A percentile compares a stretch with the other conserved stretches of the same genome.
Evolutionary conservation across 2,113 vertebrate species (phyloP).

Genomic region (Austrofundulus limnaeus): DNA sequence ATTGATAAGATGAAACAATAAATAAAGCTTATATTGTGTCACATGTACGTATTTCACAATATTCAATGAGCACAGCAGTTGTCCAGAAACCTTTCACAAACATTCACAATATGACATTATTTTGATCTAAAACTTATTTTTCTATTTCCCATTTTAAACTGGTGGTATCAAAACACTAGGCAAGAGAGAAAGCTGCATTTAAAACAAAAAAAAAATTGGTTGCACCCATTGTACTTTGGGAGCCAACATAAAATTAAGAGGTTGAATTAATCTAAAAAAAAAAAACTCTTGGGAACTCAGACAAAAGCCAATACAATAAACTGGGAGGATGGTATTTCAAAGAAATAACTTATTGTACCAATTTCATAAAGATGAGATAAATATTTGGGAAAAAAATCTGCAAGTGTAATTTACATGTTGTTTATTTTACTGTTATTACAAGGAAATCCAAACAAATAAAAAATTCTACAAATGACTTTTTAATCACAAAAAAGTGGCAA

Average conservation of each 20-base stretch:
- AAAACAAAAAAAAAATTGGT: neutral
- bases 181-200: too few relatives aligned
- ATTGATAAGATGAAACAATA: neutral
- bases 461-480: neutral
- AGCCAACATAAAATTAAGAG: neutral
- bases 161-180: too few relatives aligned
- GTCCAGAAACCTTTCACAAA: neutral
- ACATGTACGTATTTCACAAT: neutral
- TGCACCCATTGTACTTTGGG: neutral
- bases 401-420: neutral
- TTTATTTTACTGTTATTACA: conserved; percentile 2
- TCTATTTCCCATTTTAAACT: neutral
- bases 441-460: neutral
- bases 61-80: neutral
- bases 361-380: neutral
- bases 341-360: neutral
- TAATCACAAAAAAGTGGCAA: conserved; percentile 12
- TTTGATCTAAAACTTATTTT: neutral
- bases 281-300: neutral
- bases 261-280: neutral
- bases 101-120: neutral
- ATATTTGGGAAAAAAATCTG: neutral
- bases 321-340: neutral
- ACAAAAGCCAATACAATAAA: too few relatives aligned
- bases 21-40: neutral